These are phyloP conservation scores for Pseudochirops cupreus DNA, from an alignment of 2,797 vertebrate genomes.

Conservation along the genomic window DNA sequence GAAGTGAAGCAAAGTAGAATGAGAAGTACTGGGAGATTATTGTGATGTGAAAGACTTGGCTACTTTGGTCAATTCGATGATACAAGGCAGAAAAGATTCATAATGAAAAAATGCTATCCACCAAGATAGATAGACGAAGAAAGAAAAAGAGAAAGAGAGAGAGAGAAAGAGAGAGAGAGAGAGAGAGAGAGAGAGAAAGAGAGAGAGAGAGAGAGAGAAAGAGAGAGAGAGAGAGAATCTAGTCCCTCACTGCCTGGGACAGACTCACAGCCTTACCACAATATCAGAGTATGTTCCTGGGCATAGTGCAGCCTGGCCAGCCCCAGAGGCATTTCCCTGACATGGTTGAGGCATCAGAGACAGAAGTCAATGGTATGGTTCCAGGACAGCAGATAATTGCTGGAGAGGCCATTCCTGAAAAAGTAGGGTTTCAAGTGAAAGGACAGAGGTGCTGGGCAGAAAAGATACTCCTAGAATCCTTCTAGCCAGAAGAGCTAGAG, in stretches of 20 bases:
- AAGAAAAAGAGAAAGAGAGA: too few species aligned
- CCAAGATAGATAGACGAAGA: too few species aligned
- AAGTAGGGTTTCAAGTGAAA: background rate
- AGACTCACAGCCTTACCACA: background rate
- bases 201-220: too few species aligned
- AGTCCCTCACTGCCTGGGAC: background rate
- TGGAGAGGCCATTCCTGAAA: background rate
- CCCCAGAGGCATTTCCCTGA: background rate
- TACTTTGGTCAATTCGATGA: background rate
- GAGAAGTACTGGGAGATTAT: background rate
- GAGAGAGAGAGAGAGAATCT: too few species aligned
- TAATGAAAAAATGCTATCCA: background rate
- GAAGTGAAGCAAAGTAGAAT: background rate
- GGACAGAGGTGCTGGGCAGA: background rate
- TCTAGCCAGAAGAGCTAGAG: background rate
- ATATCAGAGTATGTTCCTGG: background rate
- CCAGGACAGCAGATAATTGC: background rate
- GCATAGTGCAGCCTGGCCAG: too few species aligned
- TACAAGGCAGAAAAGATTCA: background rate
- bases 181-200: too few species aligned
- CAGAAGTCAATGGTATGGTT: background rate
- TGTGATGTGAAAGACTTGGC: background rate
- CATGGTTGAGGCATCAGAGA: background rate
- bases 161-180: too few species aligned
- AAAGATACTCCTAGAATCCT: background rate